phyloP scores from a whole-genome alignment of 1,140 invertebrate species.

The Atta cephalotes region DNA sequence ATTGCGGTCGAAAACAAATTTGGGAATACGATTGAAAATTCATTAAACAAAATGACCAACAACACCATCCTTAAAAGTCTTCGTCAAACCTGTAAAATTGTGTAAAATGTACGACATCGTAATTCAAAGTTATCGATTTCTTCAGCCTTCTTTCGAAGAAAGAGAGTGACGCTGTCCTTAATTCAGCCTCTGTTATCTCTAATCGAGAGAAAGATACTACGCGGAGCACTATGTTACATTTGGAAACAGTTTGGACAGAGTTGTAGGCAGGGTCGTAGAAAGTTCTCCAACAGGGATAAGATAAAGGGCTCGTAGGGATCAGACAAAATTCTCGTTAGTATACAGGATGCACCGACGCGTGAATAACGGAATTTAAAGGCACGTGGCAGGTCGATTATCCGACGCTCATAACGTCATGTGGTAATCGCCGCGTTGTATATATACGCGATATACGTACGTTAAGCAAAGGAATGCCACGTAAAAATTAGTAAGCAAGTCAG shows the following conservation, averaged over 20 bases:
- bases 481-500: slow-evolving; percentile 46
- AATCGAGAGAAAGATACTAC: neutral
- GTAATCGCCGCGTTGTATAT: slow-evolving; percentile 36
- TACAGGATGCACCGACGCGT: slow-evolving; percentile 43
- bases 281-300: slow-evolving; percentile 2
- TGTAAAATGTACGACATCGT: neutral
- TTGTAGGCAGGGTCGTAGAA: slow-evolving; percentile 16
- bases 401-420: slow-evolving; percentile 60
- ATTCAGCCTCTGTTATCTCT: slow-evolving; percentile 15
- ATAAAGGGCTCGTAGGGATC: slow-evolving; percentile 32
- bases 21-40: neutral
- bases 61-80: neutral
- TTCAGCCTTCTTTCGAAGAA: neutral
- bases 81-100: neutral
- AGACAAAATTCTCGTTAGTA: slow-evolving; percentile 43
- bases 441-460: neutral
- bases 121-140: neutral
- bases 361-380: slow-evolving; percentile 62
- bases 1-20: neutral
- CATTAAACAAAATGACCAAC: neutral
- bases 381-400: slow-evolving; percentile 63
- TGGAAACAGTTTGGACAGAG: slow-evolving; percentile 28
- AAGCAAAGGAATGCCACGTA: neutral
- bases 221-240: slow-evolving; percentile 13
- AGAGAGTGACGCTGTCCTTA: slow-evolving; percentile 6